Base-by-base conservation (phyloP, 2,113 vertebrate genomes). In the Marmota monax region DNA sequence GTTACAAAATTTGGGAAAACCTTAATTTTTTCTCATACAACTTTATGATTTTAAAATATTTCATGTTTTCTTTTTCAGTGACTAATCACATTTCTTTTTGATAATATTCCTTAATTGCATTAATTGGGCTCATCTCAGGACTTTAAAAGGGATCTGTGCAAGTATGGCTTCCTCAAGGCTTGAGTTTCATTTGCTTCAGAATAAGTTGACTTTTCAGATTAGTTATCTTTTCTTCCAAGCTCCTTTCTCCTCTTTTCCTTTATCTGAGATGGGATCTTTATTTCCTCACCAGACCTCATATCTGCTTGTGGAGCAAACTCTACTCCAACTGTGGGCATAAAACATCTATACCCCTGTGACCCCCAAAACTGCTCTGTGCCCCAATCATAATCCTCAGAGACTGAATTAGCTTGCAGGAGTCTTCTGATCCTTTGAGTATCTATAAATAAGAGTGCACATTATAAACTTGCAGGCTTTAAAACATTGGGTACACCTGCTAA, bases 11-110 rank as follows among this genome's bases (percentile, higher is more conserved):
- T 89, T 91, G 39, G 37, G 45, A 13, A 94, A 92, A 37, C 5
- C 13, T 72, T 45, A 45, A 45, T 63, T 37, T 72, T 79, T 67
- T 34, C 20, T 32, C 13, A 39, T 69, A 90, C 18, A 86, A 85
- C 37, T 29, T 88, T 86, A 39, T 20, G 17, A 48, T 84, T 94
- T 95, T 90, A 93, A 53, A 77, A 53, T 14, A 78, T 84, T 90
- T 92, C 20, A 53, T 90, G 3, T 87, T 87, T 78, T 45, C 56
- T 82, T 90, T 10, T 90, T 63, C 23, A 48, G 25, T 91, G 42
- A 92, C 45, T 93, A 73, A 95, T 89, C 67, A 91, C 25, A 84
- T 80, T 92, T 90, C 2, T 29, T 17, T 92, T 88, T 95, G 27
- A 74, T 95, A 67, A 42, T 48, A 45, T 96, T 78, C 39, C 83